phyloP scores from a whole-genome alignment of 2,113 vertebrate species.

The Ploceus nigricollis region DNA sequence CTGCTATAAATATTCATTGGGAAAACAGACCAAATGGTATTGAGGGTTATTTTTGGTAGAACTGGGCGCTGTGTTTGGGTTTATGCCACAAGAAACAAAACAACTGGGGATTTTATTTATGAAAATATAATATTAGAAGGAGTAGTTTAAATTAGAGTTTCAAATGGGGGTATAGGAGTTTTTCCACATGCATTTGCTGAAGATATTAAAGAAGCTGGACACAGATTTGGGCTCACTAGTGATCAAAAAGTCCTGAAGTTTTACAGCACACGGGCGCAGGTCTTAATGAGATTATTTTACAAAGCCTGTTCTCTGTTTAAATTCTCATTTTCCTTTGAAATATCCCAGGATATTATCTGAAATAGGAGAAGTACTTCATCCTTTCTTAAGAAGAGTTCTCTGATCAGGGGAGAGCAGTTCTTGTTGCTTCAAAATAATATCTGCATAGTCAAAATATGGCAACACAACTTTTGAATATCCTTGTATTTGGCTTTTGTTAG shows the following conservation, averaged over 20 bases:
- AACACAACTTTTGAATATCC: neutral
- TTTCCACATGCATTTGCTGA: neutral
- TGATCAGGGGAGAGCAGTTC: neutral
- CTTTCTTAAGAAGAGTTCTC: neutral
- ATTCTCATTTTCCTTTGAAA: neutral
- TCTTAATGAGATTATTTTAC: neutral
- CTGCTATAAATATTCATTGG: neutral
- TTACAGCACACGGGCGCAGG: neutral
- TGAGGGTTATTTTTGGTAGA: neutral
- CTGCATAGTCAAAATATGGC: rapidly evolving
- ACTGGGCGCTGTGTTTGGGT: neutral
- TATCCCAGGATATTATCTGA: neutral
- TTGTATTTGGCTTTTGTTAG: neutral
- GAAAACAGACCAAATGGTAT: neutral
- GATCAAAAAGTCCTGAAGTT: neutral
- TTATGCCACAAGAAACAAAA: neutral
- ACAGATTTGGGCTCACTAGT: neutral
- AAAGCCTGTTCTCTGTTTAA: neutral
- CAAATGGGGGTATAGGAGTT: neutral
- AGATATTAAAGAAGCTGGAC: neutral
- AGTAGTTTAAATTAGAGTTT: neutral
- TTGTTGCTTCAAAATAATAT: neutral
- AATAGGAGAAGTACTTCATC: neutral
- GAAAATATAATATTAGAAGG: neutral
- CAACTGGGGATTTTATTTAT: neutral